Conservation (phyloP, 2,888 invertebrate genomes). For the Ypsolopha scabrella region DNA sequence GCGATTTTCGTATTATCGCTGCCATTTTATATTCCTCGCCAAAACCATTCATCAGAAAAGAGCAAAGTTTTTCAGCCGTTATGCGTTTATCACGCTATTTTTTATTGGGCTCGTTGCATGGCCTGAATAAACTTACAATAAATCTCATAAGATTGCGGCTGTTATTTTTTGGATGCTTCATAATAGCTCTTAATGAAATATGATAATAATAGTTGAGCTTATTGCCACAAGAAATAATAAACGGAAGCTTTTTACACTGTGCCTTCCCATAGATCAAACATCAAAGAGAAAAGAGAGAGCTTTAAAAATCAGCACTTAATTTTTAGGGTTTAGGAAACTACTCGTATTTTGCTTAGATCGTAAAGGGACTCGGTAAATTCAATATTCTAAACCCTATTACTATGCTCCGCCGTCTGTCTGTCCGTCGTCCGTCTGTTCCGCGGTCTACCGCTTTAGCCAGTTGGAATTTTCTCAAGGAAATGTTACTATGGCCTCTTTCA, state of each 20-base stretch:
- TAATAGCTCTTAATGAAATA: slow-evolving; percentile 42
- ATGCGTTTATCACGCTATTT: slow-evolving; percentile 26
- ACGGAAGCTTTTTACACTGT: slow-evolving; percentile 37
- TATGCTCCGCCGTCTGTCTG: too few species aligned
- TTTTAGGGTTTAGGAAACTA: background rate
- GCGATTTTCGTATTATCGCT: slow-evolving; percentile 31
- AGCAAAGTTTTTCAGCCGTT: slow-evolving; percentile 17
- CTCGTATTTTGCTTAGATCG: too few species aligned
- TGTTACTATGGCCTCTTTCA: too few species aligned
- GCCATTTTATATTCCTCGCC: slow-evolving; percentile 31
- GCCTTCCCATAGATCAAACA: slow-evolving; percentile 24
- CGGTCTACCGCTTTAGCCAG: too few species aligned
- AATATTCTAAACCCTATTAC: too few species aligned
- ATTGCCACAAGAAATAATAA: slow-evolving; percentile 37
- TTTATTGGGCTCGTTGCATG: slow-evolving; percentile 21
- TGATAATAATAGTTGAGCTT: slow-evolving; percentile 41
- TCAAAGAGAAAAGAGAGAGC: slow-evolving; percentile 24
- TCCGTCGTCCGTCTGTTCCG: too few species aligned
- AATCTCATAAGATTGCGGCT: slow-evolving; percentile 33
- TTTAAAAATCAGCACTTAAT: background rate
- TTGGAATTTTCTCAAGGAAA: too few species aligned
- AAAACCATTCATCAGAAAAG: slow-evolving; percentile 28
- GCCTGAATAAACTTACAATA: slow-evolving; percentile 25
- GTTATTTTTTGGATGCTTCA: slow-evolving; percentile 39
- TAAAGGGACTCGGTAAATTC: too few species aligned